Percentiles rank a stretch among this genome's conserved stretches.
These are phyloP conservation scores for Rhyzopertha dominica DNA, from an alignment of 1,140 invertebrate species.

Conservation along the genomic window DNA sequence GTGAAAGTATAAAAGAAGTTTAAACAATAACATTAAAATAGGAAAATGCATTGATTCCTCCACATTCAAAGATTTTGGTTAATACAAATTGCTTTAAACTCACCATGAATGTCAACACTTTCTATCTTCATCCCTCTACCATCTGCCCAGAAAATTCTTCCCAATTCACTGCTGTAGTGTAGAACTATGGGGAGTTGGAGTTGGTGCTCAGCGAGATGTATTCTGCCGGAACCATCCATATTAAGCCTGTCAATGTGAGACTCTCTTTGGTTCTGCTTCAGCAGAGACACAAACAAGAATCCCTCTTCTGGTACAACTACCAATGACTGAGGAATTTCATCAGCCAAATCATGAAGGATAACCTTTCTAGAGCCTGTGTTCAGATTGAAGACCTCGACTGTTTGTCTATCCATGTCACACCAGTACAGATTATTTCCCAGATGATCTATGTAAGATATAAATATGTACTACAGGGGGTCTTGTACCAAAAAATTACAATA, in stretches of 20 bases:
- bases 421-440: constrained; percentile 63
- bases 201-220: constrained; percentile 49
- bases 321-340: constrained; percentile 56
- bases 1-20: no score
- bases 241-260: constrained; percentile 56
- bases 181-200: constrained; percentile 50
- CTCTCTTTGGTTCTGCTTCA: constrained; percentile 37
- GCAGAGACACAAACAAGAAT: constrained; percentile 64
- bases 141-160: constrained; percentile 55
- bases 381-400: constrained; percentile 54
- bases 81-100: no score
- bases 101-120: no score
- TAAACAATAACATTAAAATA: no score
- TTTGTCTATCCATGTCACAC: constrained; percentile 51
- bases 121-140: no score
- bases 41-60: no score
- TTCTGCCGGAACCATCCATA: constrained; percentile 53
- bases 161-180: constrained; percentile 49
- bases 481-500: constrained; percentile 8
- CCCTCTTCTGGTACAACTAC: constrained; percentile 59
- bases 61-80: no score
- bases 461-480: constrained; percentile 2
- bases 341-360: constrained; percentile 50
- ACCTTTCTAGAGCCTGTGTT: constrained; percentile 51
- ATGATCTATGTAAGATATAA: constrained; percentile 49